These are phyloP conservation scores for Antheraea pernyi DNA, from an alignment of 1,140 invertebrate genomes.

Conservation along the genomic window DNA sequence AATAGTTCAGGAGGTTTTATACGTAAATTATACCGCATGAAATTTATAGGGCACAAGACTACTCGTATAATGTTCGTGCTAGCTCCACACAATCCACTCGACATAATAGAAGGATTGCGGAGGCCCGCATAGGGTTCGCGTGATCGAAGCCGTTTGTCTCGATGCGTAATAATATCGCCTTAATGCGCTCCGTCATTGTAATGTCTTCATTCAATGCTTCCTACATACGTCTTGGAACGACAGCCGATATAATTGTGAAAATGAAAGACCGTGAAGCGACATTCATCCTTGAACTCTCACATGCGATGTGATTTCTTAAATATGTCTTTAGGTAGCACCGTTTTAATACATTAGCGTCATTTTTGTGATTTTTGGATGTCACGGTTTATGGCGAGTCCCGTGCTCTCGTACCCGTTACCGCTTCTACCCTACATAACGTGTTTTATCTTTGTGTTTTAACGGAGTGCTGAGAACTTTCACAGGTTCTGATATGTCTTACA, in stretches of 20 bases:
- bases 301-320: background rate
- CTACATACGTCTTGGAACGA: background rate
- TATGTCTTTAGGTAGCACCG: background rate
- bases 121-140: conserved; percentile 29
- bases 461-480: too few species aligned
- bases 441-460: too few species aligned
- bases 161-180: conserved; percentile 24
- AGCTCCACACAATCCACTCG: conserved; percentile 1
- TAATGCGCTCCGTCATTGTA: conserved; percentile 26
- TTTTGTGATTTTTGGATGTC: too few species aligned
- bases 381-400: too few species aligned
- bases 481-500: too few species aligned
- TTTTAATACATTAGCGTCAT: too few species aligned
- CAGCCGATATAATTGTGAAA: background rate
- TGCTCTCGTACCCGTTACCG: too few species aligned
- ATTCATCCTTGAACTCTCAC: background rate
- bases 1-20: background rate
- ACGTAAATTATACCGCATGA: background rate
- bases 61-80: conserved; percentile 4
- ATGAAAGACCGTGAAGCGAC: background rate
- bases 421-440: too few species aligned
- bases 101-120: conserved; percentile 4
- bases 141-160: conserved; percentile 40
- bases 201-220: conserved; percentile 44
- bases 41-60: conserved; percentile 1